A percentile compares a stretch with the other conserved stretches of the same genome.
These are phyloP conservation scores for Drosophila atripex DNA, from an alignment of 2,888 invertebrate species.

Conservation along the genomic window DNA sequence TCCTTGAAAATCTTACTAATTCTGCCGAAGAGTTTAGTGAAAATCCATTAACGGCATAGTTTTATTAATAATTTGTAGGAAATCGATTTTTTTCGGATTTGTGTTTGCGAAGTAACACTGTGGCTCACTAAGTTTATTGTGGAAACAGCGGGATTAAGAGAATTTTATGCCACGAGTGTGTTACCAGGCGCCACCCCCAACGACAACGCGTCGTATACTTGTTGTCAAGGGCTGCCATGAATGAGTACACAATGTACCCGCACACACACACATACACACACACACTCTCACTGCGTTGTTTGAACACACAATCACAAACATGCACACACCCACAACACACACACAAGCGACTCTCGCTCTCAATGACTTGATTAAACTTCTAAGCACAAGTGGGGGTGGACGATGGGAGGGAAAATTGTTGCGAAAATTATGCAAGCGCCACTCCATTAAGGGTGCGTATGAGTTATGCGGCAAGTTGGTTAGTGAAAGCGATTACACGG, in stretches of 20 bases:
- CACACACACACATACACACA: constrained; percentile 4
- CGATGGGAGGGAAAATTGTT: constrained; percentile 44
- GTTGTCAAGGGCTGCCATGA: constrained; percentile 39
- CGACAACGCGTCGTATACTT: constrained; percentile 59
- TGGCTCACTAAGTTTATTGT: constrained; percentile 12
- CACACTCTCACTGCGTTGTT: constrained; percentile 14
- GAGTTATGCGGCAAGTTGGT: constrained; percentile 47
- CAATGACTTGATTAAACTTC: constrained; percentile 69
- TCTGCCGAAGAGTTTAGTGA: neutral
- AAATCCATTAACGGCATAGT: neutral
- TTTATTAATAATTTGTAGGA: neutral
- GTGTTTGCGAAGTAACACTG: constrained; percentile 7
- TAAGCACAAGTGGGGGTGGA: constrained; percentile 20
- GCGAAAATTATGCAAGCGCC: constrained; percentile 66
- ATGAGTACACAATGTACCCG: constrained; percentile 29
- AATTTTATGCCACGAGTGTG: constrained; percentile 50
- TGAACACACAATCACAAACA: constrained; percentile 5
- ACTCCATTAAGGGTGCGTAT: constrained; percentile 62
- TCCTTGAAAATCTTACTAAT: neutral
- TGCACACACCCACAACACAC: neutral
- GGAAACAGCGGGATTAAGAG: constrained; percentile 42
- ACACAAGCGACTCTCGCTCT: constrained; percentile 34
- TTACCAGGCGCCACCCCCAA: constrained; percentile 50
- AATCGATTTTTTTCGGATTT: neutral
- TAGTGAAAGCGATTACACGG: constrained; percentile 24